phyloP scores from a whole-genome alignment of 2,113 vertebrate species.

The Colistium nudipinnis region DNA sequence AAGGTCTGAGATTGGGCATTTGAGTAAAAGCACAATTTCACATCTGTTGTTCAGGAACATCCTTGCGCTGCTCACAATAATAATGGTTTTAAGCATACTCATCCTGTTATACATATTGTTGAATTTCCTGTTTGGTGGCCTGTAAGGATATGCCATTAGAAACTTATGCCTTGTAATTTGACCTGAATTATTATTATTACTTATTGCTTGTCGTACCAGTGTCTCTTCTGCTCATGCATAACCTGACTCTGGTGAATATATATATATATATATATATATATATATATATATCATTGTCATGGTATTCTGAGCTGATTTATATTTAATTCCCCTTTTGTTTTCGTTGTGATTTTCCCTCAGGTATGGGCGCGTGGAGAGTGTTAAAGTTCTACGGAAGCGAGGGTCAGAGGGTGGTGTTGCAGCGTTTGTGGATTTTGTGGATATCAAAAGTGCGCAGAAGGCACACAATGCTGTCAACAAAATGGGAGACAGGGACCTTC shows the following conservation, averaged over 20 bases:
- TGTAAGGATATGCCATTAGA: neutral
- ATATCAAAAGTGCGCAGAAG: conserved; percentile 99
- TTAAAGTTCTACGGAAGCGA: conserved; percentile 98
- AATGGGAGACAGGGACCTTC: conserved; percentile 99
- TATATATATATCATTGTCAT: neutral
- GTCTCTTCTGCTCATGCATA: neutral
- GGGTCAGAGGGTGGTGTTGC: conserved; percentile 98
- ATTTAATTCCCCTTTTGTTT: conserved; percentile 56
- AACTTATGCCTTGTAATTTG: neutral
- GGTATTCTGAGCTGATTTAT: conserved; percentile 16
- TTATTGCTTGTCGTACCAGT: neutral
- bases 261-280: neutral
- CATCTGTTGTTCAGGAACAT: no score
- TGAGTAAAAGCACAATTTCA: no score
- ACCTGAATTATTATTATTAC: neutral
- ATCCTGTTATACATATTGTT: neutral
- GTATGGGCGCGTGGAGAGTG: conserved; percentile 99
- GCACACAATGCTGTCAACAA: conserved; percentile 99
- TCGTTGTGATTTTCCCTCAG: conserved; percentile 77
- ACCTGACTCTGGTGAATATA: neutral
- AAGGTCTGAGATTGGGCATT: neutral
- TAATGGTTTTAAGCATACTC: neutral
- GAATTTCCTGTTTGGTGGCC: neutral
- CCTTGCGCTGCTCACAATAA: no score
- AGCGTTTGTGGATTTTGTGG: conserved; percentile 99